These are phyloP conservation scores for Drosophila tanythrix DNA, from an alignment of 2,888 invertebrate species.

Conservation along the genomic window DNA sequence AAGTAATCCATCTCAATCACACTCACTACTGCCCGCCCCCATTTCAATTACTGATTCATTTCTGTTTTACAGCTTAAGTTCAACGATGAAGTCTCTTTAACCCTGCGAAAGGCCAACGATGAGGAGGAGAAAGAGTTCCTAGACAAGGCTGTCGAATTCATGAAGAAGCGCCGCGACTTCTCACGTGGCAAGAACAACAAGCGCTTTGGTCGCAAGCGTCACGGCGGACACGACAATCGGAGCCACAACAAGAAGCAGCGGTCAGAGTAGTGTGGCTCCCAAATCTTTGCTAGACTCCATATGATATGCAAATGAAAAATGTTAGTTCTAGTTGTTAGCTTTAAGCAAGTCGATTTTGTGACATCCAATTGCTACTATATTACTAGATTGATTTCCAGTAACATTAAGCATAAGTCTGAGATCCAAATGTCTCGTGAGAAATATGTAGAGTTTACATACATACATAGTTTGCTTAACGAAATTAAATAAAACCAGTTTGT, in stretches of 20 bases:
- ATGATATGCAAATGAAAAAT: slow-evolving; percentile 26
- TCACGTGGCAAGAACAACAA: slow-evolving; percentile 73
- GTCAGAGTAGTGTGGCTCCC: slow-evolving; percentile 46
- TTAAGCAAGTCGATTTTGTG: slow-evolving; percentile 49
- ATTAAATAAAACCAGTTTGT: slow-evolving; percentile 53
- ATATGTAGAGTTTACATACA: slow-evolving; percentile 56
- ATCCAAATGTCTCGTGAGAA: slow-evolving; percentile 25
- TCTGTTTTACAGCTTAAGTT: slow-evolving; percentile 78
- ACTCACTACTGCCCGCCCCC: neutral
- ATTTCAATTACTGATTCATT: neutral
- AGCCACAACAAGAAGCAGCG: slow-evolving; percentile 72
- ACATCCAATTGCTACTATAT: slow-evolving; percentile 41
- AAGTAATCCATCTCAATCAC: slow-evolving; percentile 84
- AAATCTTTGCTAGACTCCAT: neutral
- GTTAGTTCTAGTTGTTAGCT: slow-evolving; percentile 70
- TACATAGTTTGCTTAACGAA: slow-evolving; percentile 18
- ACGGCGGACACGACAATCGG: slow-evolving; percentile 73
- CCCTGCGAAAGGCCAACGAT: slow-evolving; percentile 87
- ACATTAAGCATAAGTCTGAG: slow-evolving; percentile 30
- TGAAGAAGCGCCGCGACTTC: slow-evolving; percentile 86
- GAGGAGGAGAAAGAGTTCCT: slow-evolving; percentile 90
- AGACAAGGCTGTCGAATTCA: slow-evolving; percentile 87
- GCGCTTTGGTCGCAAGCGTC: slow-evolving; percentile 81
- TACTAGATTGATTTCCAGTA: slow-evolving; percentile 49
- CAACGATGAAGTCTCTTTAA: slow-evolving; percentile 86